These are phyloP conservation scores for Carollia perspicillata DNA, from an alignment of 2,113 vertebrate species.

Conservation along the genomic window DNA sequence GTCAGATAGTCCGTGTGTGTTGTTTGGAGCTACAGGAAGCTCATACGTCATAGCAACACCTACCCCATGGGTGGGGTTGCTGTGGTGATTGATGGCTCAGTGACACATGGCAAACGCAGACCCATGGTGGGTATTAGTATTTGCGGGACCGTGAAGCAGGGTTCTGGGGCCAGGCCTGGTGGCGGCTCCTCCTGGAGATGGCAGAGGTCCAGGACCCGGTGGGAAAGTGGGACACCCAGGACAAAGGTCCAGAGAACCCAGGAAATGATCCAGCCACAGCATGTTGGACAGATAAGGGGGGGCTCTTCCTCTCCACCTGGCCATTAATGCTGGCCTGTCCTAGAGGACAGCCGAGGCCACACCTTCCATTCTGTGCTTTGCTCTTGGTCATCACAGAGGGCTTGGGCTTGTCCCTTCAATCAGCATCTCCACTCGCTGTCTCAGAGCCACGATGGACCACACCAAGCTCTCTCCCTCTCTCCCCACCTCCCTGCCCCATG, in stretches of 20 bases:
- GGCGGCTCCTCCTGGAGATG: not conserved
- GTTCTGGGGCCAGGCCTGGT: not conserved
- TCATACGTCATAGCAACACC: fast-evolving
- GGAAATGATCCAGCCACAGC: too few species aligned
- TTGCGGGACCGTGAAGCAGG: not conserved
- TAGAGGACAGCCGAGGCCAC: not conserved
- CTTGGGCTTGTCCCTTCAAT: not conserved
- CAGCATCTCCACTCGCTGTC: fast-evolving
- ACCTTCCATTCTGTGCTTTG: fast-evolving
- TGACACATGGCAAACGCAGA: not conserved
- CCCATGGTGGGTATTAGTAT: too few species aligned
- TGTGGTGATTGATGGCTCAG: fast-evolving
- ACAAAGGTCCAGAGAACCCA: not conserved
- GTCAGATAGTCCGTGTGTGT: too few species aligned
- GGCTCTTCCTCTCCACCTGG: not conserved
- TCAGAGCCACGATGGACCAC: not conserved
- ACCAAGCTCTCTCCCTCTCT: too few species aligned
- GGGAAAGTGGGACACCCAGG: not conserved
- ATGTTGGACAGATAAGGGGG: not conserved
- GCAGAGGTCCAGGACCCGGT: not conserved
- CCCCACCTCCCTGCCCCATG: not conserved
- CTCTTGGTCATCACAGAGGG: not conserved
- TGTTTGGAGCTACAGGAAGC: not conserved
- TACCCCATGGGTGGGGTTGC: fast-evolving
- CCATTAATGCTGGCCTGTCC: not conserved